A percentile compares a stretch with the other conserved stretches of the same genome.
phyloP scores from a whole-genome alignment of 1,140 invertebrate genomes.

The Augochlora pura region DNA sequence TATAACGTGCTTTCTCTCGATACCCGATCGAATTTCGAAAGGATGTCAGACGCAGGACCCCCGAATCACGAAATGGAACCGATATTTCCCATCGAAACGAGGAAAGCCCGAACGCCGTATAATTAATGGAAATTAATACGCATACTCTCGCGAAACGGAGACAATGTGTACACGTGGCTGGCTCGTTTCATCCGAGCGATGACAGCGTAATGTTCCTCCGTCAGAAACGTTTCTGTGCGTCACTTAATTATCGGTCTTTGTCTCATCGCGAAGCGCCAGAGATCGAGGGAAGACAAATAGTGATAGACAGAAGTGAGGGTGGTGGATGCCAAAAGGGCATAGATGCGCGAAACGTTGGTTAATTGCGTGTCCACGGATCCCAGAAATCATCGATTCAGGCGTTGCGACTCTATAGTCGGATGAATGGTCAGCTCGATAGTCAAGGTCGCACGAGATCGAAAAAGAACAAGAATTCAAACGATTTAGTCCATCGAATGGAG shows the following conservation, averaged over 20 bases:
- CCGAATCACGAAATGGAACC: slow-evolving; percentile 5
- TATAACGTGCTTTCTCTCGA: too few relatives aligned
- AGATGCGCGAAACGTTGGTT: slow-evolving; percentile 2
- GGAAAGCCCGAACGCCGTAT: slow-evolving; percentile 23
- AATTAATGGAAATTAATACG: slow-evolving; percentile 59
- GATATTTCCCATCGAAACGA: slow-evolving; percentile 27
- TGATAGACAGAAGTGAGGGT: neutral
- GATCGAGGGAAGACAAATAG: neutral
- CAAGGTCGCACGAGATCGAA: too few relatives aligned
- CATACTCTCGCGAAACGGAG: neutral
- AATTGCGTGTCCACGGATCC: neutral
- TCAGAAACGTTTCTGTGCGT: slow-evolving; percentile 38
- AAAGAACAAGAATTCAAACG: too few relatives aligned
- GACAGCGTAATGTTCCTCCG: slow-evolving; percentile 27
- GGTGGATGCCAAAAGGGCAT: too few relatives aligned
- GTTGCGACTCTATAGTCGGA: too few relatives aligned
- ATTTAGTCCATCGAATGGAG: too few relatives aligned
- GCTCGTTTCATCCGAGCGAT: slow-evolving; percentile 45
- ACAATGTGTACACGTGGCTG: slow-evolving; percentile 11
- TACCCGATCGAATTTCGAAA: neutral
- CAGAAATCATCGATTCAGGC: slow-evolving; percentile 6
- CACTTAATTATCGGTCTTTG: slow-evolving; percentile 43
- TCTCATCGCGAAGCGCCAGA: slow-evolving; percentile 7
- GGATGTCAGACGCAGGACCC: neutral
- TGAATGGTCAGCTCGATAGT: too few relatives aligned